Base-by-base conservation (phyloP, 2,797 vertebrate genomes). In the Poecilia velifera region DNA sequence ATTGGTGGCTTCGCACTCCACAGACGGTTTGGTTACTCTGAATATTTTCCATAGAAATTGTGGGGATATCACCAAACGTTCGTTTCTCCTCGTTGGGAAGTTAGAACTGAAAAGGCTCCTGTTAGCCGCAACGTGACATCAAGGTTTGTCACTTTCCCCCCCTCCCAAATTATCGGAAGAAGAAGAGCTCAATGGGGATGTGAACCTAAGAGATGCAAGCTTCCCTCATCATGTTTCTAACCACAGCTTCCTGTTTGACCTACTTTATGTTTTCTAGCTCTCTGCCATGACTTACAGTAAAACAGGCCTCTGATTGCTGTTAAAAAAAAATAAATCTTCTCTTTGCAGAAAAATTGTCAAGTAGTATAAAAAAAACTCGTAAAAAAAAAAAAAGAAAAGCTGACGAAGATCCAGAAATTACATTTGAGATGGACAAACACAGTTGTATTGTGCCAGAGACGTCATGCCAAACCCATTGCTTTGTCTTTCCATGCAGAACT, bases 401-500 rank as follows among this genome's bases (percentile, higher is more conserved):
- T 64, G 20, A 9, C 34, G 16, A 62, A 62, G 5, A 31, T 62
- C 57, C 28, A 18, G 0, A 64, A 64, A 64, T 25, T 41, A 2
- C 3, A 68, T 10, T 25, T 41, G 39, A 68, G 18, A 68, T 25
- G 4, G 39, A 68, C 2, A 66, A 36, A 36, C 18, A 22, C 34
- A 22, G 25, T 68, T 20, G 3, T 10, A 22, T 20, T 39, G 34
- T 20, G 18, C 62, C 25, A 5, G 3, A 39, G 36, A 25, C 34
- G 16, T 18, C 2, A 2, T 22, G 39, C 12, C 20, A n/a, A 43
- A 43, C 39, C 25, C 20, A 9, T 1, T 66, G 59, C 7, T 34
- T 22, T 41, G 1, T 31, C 49, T 55, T 62, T 74, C 7, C 73
- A 76, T 8, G 36, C 95, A 98, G 97, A 88, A 97, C 95, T 80